Base-by-base conservation (phyloP, 1,140 invertebrate genomes). In the Dufourea novaeangliae region DNA sequence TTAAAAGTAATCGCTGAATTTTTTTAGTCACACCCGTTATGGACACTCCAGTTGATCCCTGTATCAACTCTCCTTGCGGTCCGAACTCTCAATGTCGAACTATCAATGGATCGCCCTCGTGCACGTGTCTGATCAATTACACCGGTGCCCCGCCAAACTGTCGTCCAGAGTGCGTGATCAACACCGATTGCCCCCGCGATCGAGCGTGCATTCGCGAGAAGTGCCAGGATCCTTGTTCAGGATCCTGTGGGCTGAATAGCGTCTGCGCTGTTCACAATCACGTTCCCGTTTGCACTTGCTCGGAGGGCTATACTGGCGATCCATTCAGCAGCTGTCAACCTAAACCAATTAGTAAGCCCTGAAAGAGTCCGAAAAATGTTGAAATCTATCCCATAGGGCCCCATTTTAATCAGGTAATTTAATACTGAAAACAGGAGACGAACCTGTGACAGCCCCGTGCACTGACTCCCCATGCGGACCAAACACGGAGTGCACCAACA, bases 301-400 rank as follows among this genome's bases (percentile, higher is more conserved):
- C 95, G 78, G 95, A 96, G 81, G 96, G 96, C 17, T 97, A 95
- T 83, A 96, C 96, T 83, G 97, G 97, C 88, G 96, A 98, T 90
- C 96, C 97, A 2, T 95, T 95, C 78, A 93, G 92, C 14, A 81
- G 90, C 3, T 96, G 95, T 84, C 86, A 87, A 61, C 79, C 78
- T 0, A 50, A 11, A 20, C 64, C 73, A 37, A 68, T 72, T n/a
- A 62, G 69, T 72, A 72, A 72, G 69, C 32, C 52, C n/a, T n/a
- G n/a, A 4, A 1, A 14, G 8, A n/a, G 1, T 6, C 59, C 3
- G 12, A 25, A 11, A 44, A 32, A 1, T 34, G 32, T 6, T 27
- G 0, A 57, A 29, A 57, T 11, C 0, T 12, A 67, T 22, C 6
- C 83, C 85, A 59, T 82, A 87, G 27, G 20, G 17, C 41, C 11